Conservation (phyloP, 1,140 invertebrate genomes). For the Reticulitermes speratus region DNA sequence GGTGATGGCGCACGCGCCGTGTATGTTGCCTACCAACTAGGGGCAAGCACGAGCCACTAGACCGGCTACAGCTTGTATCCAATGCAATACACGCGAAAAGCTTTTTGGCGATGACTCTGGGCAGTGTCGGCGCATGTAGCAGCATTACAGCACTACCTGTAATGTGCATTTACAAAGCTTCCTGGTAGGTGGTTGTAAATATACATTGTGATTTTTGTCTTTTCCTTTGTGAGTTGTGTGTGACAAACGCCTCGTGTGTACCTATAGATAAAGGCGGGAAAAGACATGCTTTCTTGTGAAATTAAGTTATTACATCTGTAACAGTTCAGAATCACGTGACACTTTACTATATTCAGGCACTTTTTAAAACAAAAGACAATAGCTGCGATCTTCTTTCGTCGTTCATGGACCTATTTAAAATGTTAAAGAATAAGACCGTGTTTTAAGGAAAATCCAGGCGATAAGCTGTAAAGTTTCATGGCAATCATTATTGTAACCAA, state of each 20-base stretch:
- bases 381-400: background rate
- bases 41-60: constrained; percentile 6
- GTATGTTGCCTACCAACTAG: background rate
- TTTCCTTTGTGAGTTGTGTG: background rate
- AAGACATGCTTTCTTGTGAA: background rate
- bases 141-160: background rate
- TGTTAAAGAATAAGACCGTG: background rate
- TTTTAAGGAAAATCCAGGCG: background rate
- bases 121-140: background rate
- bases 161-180: background rate
- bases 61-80: constrained; percentile 8
- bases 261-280: background rate
- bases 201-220: background rate
- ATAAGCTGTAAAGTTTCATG: background rate
- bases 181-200: background rate
- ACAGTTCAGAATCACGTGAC: background rate
- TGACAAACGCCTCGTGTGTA: background rate
- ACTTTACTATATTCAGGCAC: background rate
- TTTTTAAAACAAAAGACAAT: background rate
- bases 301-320: background rate
- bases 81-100: background rate
- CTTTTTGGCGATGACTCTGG: background rate
- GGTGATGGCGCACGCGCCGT: constrained; percentile 9
- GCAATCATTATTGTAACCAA: constrained; percentile 6
- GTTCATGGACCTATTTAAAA: background rate